Evolutionary conservation across 2,888 invertebrate species (phyloP), one percentile per base, ranked within the genome.

Genomic region (Pandemis heparana): DNA sequence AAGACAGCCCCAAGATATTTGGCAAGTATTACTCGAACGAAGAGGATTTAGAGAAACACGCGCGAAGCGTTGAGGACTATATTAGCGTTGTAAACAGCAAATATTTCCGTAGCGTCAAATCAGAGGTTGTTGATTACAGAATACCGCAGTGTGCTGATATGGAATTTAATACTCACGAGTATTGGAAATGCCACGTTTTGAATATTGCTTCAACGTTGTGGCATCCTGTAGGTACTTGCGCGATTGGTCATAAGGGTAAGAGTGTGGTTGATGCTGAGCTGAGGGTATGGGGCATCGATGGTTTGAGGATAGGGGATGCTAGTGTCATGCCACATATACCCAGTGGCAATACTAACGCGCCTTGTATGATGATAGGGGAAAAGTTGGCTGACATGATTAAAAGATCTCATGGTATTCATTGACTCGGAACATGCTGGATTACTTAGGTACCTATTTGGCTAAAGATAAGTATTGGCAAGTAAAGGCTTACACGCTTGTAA

Each of bases 331-430:
- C 97, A 0, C 90, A 86, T 3, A 95, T 97, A 65, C 92, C 96
- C 0, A 96, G 96, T 79, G 96, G 96, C 0, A 97, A 97, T 84
- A 96, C 97, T 0, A 97, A 97, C 81, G 97, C 96, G 0, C 96
- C 97, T 0, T 94, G 95, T 0, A 96, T 97, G 9, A 97, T 97
- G 97, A 97, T 97, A 65, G 97, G 95, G 0, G 97, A 97, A 61
- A 80, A 81, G 64, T 38, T 62, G 1, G 59, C 64, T 39, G 74
- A 74, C 60, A 60, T 74, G 69, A 59, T 74, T 32, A 74, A 74
- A 69, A 14, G 6, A 5, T 18, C n/a, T 5, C 18, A 71, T 16
- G 61, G 48, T 59, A 14, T n/a, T 38, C 5, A 41, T 6, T 64
- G 5, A 43, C 4, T 23, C 7, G 46, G 4, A 12, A 0, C 12